Conservation (phyloP, 2,888 invertebrate species). For the Diadegma fenestrale region DNA sequence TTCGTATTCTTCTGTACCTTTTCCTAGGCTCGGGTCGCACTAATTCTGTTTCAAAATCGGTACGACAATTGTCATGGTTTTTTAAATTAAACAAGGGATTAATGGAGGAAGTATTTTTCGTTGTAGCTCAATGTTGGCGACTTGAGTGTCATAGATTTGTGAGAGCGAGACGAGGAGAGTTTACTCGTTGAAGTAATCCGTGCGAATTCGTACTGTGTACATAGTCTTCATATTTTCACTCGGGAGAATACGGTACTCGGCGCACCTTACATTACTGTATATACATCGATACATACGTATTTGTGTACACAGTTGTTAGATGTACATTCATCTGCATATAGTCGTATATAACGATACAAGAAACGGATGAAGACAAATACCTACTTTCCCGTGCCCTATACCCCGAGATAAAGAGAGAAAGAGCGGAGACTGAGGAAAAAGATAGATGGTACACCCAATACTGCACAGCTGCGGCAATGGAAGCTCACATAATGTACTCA, state of each 20-base stretch:
- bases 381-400: conserved; percentile 73
- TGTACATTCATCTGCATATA: conserved; percentile 34
- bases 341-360: conserved; percentile 33
- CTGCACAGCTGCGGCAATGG: conserved; percentile 45
- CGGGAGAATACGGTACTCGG: conserved; percentile 33
- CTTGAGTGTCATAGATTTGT: conserved; percentile 20
- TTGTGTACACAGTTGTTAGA: conserved; percentile 44
- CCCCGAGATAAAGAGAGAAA: conserved; percentile 56
- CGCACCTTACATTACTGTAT: conserved; percentile 43
- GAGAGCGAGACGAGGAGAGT: conserved; percentile 16
- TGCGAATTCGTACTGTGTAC: conserved; percentile 12
- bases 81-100: not conserved
- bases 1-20: not conserved
- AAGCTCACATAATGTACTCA: conserved; percentile 55
- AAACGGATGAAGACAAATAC: conserved; percentile 66
- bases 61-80: too few species aligned
- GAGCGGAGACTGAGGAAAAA: not conserved
- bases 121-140: too few species aligned
- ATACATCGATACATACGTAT: not conserved
- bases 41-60: too few species aligned
- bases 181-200: conserved; percentile 26
- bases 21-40: too few species aligned
- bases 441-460: conserved; percentile 40
- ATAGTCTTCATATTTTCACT: conserved; percentile 32
- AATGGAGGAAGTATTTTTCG: too few species aligned